Percentiles rank a stretch among this genome's conserved stretches.
Evolutionary conservation across 2,797 vertebrate species (phyloP).

Genomic region (Microtus agrestis): DNA sequence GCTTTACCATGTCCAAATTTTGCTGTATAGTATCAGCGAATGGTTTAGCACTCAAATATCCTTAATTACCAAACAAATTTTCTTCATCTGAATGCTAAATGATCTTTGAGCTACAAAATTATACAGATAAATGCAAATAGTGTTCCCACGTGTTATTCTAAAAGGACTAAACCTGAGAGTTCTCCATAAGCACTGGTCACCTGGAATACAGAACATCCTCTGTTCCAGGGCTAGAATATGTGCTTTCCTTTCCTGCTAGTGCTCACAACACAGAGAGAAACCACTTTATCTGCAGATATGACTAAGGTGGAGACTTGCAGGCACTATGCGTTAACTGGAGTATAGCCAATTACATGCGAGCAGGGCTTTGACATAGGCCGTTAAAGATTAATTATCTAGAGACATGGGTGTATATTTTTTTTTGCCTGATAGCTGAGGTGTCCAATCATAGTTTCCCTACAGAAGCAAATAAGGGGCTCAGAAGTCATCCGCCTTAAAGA

Average conservation of each 20-base stretch:
- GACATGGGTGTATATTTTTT: slow-evolving; percentile 30
- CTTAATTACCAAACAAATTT: slow-evolving; percentile 28
- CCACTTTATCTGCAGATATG: not conserved
- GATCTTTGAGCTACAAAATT: slow-evolving; percentile 16
- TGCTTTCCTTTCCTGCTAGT: not conserved
- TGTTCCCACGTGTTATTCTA: slow-evolving; percentile 16
- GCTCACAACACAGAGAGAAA: slow-evolving; percentile 44
- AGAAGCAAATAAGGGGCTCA: slow-evolving; percentile 1
- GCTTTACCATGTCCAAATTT: slow-evolving; percentile 23
- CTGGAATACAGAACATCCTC: slow-evolving; percentile 28
- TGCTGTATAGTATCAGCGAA: slow-evolving; percentile 12
- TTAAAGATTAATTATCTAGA: slow-evolving; percentile 47
- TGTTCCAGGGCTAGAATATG: slow-evolving; percentile 26
- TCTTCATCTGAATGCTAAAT: slow-evolving; percentile 54
- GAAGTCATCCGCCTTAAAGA: not conserved
- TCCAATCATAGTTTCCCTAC: not conserved
- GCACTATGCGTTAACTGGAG: slow-evolving; percentile 2
- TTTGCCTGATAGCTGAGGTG: not conserved
- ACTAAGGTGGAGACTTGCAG: not conserved
- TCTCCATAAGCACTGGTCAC: slow-evolving; percentile 44
- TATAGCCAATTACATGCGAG: slow-evolving; percentile 19
- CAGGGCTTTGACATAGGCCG: not conserved
- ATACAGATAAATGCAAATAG: slow-evolving; percentile 35
- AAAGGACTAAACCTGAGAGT: slow-evolving; percentile 51
- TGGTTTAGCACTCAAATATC: slow-evolving; percentile 5